phyloP scores from a whole-genome alignment of 2,888 invertebrate genomes.

The Noctua pronuba region DNA sequence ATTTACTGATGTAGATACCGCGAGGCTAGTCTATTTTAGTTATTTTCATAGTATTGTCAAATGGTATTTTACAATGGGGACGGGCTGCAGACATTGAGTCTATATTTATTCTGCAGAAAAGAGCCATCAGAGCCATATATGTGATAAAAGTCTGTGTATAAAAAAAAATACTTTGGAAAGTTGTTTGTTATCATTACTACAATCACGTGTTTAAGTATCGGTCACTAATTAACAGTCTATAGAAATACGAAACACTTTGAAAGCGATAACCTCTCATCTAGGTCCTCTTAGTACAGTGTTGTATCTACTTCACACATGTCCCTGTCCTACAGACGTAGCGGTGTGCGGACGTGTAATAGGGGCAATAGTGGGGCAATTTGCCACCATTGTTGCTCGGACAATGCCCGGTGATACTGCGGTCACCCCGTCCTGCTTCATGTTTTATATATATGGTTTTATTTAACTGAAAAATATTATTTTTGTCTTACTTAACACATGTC shows the following conservation, averaged over 20 bases:
- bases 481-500: background rate
- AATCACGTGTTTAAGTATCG: too few relatives aligned
- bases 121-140: too few relatives aligned
- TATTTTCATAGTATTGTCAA: too few relatives aligned
- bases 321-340: background rate
- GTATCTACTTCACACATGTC: background rate
- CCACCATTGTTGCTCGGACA: slow-evolving; percentile 42
- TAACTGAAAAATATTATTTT: background rate
- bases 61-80: too few relatives aligned
- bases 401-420: slow-evolving; percentile 25
- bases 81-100: too few relatives aligned
- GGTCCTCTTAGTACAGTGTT: background rate
- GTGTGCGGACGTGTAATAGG: background rate
- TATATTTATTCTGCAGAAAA: too few relatives aligned
- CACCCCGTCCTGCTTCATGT: background rate
- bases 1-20: too few relatives aligned
- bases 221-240: too few relatives aligned
- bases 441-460: background rate
- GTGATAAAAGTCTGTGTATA: too few relatives aligned
- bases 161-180: too few relatives aligned
- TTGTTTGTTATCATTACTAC: too few relatives aligned
- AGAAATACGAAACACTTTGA: background rate
- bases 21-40: too few relatives aligned
- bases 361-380: slow-evolving; percentile 42
- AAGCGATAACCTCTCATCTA: background rate